Evolutionary conservation across 2,888 invertebrate species (phyloP), one percentile per base, ranked within the genome.

Genomic region (Lasioglossum lativentre): DNA sequence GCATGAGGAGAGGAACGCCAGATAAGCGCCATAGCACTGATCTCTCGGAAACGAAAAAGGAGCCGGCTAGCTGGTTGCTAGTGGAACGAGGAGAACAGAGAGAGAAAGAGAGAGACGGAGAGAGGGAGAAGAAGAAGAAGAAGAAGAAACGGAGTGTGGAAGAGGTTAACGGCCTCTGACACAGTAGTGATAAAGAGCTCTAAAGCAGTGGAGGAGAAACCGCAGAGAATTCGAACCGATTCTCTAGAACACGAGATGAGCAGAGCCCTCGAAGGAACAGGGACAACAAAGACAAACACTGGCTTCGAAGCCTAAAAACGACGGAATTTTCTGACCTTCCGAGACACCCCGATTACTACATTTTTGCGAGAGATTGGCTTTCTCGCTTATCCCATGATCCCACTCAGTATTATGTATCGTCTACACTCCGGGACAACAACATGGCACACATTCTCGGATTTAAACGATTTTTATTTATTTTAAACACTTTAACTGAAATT

Each of bases 121-220:
- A 23, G 63, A 16, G 34, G n/a, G 10, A 16, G 87, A 59, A 71
- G 82, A 56, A 81, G 88, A 87, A 82, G 84, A 85, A 87, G 89
- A 87, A 82, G 84, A 88, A 89, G 87, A 85, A 85, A 85, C 78
- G 83, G 82, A 82, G 86, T 78, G 86, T 78, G 78, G 86, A 75
- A 84, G 83, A 85, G 89, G 89, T 90, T 89, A 90, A 89, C 78
- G 89, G 85, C 89, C 89, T 90, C 88, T 88, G 89, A 83, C 83
- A 89, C 86, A 83, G 85, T 82, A 77, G 86, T 81, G 89, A 88
- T 89, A 90, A 90, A 89, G 88, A 88, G 89, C 73, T 80, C 73
- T 80, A 80, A 87, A 84, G 88, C 88, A 87, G 79, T 76, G 83
- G 86, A 86, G 87, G 87, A 77, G 85, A 89, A 89, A 86, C 87